Percentiles rank a stretch among this genome's conserved stretches.
phyloP scores from a whole-genome alignment of 2,888 invertebrate genomes.

The Rotaria magnacalcarata region DNA sequence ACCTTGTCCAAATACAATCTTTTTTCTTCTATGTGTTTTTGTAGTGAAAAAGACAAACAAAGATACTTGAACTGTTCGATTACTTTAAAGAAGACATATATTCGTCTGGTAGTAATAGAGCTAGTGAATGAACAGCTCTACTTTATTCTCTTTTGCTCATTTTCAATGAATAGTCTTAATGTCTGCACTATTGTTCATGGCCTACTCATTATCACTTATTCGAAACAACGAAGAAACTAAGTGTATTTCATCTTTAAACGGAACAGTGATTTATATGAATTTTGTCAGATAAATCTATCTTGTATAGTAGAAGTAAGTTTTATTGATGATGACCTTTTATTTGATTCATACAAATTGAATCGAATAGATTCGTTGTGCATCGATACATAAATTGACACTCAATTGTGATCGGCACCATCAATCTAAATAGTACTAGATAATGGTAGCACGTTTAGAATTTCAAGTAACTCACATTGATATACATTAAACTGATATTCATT shows the following conservation, averaged over 20 bases:
- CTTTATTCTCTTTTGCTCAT: not conserved
- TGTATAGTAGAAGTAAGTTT: not conserved
- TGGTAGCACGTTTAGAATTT: not conserved
- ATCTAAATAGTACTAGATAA: not conserved
- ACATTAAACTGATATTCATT: not conserved
- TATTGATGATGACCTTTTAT: not conserved
- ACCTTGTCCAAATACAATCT: not conserved
- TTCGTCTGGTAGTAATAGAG: not conserved
- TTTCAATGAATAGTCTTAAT: not conserved
- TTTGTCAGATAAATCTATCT: conserved; percentile 2
- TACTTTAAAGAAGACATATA: not conserved
- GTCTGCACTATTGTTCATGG: not conserved
- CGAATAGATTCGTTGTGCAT: not conserved
- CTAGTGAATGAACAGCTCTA: not conserved
- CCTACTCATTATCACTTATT: not conserved
- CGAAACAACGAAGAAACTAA: not conserved
- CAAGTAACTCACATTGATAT: not conserved
- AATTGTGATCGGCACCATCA: conserved; percentile 14
- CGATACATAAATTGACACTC: not conserved
- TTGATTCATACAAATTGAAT: not conserved
- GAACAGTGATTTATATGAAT: not conserved
- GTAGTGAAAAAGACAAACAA: conserved; percentile 9
- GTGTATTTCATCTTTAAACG: not conserved
- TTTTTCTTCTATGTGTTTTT: not conserved
- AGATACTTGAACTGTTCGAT: not conserved